Evolutionary conservation across 2,888 invertebrate genomes (phyloP).

Genomic region (Oasisia sp.): DNA sequence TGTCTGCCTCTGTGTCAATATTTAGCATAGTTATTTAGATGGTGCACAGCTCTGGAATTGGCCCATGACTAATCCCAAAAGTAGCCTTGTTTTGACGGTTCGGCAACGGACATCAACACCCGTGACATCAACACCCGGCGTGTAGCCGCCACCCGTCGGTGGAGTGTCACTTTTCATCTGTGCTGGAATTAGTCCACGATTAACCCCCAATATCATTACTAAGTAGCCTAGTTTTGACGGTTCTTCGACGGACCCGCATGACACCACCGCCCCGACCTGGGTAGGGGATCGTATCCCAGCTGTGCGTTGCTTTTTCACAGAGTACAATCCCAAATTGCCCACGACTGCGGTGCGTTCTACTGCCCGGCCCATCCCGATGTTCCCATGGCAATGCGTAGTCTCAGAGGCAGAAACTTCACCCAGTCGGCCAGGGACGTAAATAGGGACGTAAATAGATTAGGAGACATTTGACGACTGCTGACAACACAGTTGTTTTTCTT

Average conservation of each 20-base stretch:
- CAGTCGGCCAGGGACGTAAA: neutral
- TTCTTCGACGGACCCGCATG: neutral
- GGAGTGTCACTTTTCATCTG: neutral
- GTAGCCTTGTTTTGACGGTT: neutral
- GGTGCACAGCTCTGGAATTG: neutral
- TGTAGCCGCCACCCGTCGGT: neutral
- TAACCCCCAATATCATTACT: neutral
- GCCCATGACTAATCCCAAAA: neutral
- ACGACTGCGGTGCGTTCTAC: neutral
- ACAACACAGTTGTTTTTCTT: neutral
- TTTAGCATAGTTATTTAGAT: too few relatives aligned
- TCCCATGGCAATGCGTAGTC: neutral
- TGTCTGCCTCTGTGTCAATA: too few relatives aligned
- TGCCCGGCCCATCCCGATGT: neutral
- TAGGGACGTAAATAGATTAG: neutral
- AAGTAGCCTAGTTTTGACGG: neutral
- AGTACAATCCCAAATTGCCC: neutral
- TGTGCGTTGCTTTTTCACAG: neutral
- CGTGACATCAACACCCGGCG: neutral
- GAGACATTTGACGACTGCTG: neutral
- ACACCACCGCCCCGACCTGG: neutral
- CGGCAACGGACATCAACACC: neutral
- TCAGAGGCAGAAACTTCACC: neutral
- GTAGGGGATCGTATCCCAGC: neutral
- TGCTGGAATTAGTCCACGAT: neutral